Percentiles rank a stretch among this genome's conserved stretches.
phyloP scores from a whole-genome alignment of 2,113 vertebrate species.

The Marcusenius ussheri region DNA sequence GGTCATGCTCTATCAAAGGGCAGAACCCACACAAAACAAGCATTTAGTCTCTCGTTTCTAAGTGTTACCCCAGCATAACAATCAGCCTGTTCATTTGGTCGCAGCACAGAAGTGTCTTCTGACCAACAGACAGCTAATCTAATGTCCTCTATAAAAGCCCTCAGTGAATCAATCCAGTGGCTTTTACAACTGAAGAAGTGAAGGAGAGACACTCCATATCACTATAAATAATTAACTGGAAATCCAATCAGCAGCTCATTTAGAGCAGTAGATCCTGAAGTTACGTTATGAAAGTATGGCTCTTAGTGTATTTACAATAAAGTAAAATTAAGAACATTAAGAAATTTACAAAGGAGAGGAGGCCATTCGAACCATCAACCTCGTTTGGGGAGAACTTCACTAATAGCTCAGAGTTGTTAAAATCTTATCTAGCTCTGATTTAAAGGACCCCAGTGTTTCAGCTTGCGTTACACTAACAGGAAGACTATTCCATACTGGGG shows the following conservation, averaged over 20 bases:
- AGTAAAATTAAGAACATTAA: background rate
- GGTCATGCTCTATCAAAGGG: slow-evolving; percentile 67
- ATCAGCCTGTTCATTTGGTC: background rate
- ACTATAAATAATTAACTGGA: background rate
- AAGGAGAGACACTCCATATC: background rate
- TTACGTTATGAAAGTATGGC: background rate
- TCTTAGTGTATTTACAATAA: background rate
- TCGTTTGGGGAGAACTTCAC: too few species aligned
- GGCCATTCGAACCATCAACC: too few species aligned
- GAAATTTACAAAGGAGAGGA: too few species aligned
- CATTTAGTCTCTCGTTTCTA: background rate
- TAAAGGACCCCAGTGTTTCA: too few species aligned
- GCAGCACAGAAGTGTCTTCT: background rate
- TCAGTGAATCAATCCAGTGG: background rate
- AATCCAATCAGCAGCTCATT: background rate
- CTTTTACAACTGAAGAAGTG: background rate
- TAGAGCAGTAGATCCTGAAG: background rate
- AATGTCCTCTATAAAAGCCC: background rate
- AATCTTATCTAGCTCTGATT: too few species aligned
- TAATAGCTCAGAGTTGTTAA: too few species aligned
- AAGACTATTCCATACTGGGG: slow-evolving; percentile 31
- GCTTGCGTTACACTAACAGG: too few species aligned
- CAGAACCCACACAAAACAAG: slow-evolving; percentile 17
- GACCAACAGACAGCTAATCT: background rate
- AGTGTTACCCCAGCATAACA: background rate